Percentiles rank a stretch among this genome's conserved stretches.
phyloP scores from a whole-genome alignment of 2,888 invertebrate species.

The Epirrhoe alternata region DNA sequence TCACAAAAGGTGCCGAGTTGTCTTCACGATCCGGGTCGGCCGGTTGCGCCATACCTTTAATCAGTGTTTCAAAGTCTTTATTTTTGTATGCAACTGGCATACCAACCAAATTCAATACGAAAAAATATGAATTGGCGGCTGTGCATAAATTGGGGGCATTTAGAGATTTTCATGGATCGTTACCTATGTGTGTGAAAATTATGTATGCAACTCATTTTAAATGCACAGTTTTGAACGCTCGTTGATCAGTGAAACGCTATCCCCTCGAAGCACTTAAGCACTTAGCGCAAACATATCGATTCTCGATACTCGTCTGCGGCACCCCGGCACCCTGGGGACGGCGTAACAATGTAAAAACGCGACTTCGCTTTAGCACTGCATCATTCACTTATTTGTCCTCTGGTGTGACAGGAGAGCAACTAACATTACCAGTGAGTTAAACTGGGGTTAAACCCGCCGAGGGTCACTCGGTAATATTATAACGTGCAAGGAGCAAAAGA shows the following conservation, averaged over 20 bases:
- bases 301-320: conserved; percentile 70
- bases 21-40: conserved; percentile 65
- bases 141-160: neutral
- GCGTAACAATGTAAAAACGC: conserved; percentile 79
- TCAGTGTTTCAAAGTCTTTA: conserved; percentile 40
- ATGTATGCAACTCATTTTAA: conserved; percentile 48
- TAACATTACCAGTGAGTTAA: conserved; percentile 65
- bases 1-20: conserved; percentile 82
- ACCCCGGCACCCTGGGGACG: conserved; percentile 70
- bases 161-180: neutral
- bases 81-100: neutral
- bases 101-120: neutral
- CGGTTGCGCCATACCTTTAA: conserved; percentile 54
- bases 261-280: conserved; percentile 82
- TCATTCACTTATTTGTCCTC: conserved; percentile 74
- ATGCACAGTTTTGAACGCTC: conserved; percentile 49
- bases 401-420: conserved; percentile 59
- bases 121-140: neutral
- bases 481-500: conserved; percentile 84
- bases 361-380: conserved; percentile 65
- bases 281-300: conserved; percentile 83
- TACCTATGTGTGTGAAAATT: neutral
- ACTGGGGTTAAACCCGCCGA: conserved; percentile 71
- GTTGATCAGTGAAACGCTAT: conserved; percentile 77
- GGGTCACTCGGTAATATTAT: conserved; percentile 77